Base-by-base conservation (phyloP, 2,888 invertebrate genomes). In the Stenodera caucasica region DNA sequence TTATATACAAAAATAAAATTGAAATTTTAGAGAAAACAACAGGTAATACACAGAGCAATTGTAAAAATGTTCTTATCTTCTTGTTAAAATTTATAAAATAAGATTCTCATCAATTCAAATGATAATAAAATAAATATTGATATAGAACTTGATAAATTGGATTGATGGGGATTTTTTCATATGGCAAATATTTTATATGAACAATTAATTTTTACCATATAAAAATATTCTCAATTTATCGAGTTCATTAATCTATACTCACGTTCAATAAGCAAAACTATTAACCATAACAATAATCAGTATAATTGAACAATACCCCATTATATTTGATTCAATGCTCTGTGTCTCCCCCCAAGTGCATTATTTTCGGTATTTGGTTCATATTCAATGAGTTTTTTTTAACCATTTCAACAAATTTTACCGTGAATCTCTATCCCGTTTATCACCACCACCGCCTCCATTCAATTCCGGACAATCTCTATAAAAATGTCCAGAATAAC, bases 401-500 rank as follows among this genome's bases (percentile, higher is more conserved):
- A 21, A 45, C 21, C 21, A 45, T 21, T 50, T 50, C 30, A 29
- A 63, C 55, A 68, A 65, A 67, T 58, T 60, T 70, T 75, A 77
- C 77, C 78, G 75, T 61, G 68, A 68, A 32, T 68, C 66, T 23
- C 66, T 58, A 50, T 71, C 72, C 55, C 77, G 74, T 60, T 77
- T 76, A 60, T 78, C 70, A 52, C 74, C 63, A 15, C 69, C 72
- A 51, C 72, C 73, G 32, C 78, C 75, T 30, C 78, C 78, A 57
- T 77, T 78, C 65, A 79, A 68, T 57, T 82, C 82, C 0, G 82
- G 82, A 67, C 85, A 85, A 71, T 85, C 84, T 56, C 85, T 74
- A 56, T 84, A 84, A 74, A 85, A 85, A 71, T 85, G 85, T 9
- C 85, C 85, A 33, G 81, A 78, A 64, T 83, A 83, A 12, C 85